These are phyloP conservation scores for Aphelenchoides avenae DNA, from an alignment of 1,140 invertebrate species.

Conservation along the genomic window DNA sequence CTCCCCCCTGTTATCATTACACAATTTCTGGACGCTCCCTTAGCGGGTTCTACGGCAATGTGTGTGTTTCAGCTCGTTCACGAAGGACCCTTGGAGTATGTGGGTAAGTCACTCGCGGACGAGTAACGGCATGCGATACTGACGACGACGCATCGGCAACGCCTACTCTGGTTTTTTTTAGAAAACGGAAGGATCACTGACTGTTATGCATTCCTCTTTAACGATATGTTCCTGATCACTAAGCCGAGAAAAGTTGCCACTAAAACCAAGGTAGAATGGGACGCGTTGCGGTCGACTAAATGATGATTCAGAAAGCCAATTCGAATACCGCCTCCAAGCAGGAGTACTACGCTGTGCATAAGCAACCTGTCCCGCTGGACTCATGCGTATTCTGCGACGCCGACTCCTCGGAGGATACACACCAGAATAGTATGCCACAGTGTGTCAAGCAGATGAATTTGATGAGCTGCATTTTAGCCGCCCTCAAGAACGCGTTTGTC, in stretches of 20 bases:
- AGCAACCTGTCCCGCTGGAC: conserved; percentile 69
- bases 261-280: conserved; percentile 60
- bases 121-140: background rate
- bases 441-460: conserved; percentile 4
- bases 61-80: too few species aligned
- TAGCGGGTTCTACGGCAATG: too few species aligned
- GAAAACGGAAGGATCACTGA: conserved; percentile 66
- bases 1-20: too few species aligned
- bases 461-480: conserved; percentile 25
- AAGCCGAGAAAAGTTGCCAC: conserved; percentile 66
- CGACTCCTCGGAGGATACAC: conserved; percentile 63
- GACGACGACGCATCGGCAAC: background rate
- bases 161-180: conserved; percentile 33
- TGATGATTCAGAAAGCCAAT: conserved; percentile 13
- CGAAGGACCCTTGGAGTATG: conserved; percentile 66
- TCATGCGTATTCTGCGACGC: conserved; percentile 70
- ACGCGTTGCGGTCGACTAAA: background rate
- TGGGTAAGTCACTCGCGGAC: conserved; percentile 60
- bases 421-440: conserved; percentile 29
- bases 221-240: conserved; percentile 71
- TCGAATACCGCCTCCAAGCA: conserved; percentile 11
- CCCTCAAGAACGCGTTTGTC: conserved; percentile 57
- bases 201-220: conserved; percentile 69
- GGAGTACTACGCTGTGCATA: conserved; percentile 66
- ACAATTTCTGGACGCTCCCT: too few species aligned